Percentiles rank a stretch among this genome's conserved stretches.
Evolutionary conservation across 2,797 vertebrate genomes (phyloP).

Genomic region (Hoplostethus mediterraneus): DNA sequence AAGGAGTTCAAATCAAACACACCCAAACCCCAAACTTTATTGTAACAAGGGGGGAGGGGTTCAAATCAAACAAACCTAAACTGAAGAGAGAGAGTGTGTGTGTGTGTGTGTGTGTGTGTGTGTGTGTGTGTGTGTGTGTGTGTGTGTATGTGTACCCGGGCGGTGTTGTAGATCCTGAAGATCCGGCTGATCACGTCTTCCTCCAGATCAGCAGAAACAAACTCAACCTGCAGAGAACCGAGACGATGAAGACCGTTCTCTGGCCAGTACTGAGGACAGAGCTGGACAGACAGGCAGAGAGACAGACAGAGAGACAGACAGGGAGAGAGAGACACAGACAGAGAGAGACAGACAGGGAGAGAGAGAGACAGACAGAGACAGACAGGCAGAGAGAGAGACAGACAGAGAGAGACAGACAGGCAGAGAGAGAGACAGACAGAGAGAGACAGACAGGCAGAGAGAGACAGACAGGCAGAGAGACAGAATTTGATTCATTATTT

Average conservation of each 20-base stretch:
- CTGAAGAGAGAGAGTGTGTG: not conserved
- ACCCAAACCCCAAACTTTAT: not conserved
- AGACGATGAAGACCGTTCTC: conserved; percentile 96
- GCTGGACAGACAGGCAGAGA: conserved; percentile 73
- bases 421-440: too few species aligned
- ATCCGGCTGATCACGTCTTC: conserved; percentile 98
- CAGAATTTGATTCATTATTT: too few species aligned
- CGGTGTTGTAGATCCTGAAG: conserved; percentile 97
- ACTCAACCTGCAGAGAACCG: conserved; percentile 97
- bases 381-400: too few species aligned
- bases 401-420: too few species aligned
- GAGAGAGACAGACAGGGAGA: too few species aligned
- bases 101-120: conserved; percentile 8
- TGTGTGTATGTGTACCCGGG: conserved; percentile 82
- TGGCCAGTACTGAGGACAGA: conserved; percentile 99
- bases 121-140: conserved; percentile 8
- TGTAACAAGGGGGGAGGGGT: not conserved
- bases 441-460: too few species aligned
- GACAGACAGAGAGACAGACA: too few species aligned
- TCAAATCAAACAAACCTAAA: conserved; percentile 1
- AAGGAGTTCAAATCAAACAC: too few species aligned
- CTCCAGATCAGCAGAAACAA: conserved; percentile 97
- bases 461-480: too few species aligned
- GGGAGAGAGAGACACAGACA: too few species aligned
- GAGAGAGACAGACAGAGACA: too few species aligned